Conservation (phyloP, 2,113 vertebrate genomes). For the Scopus umbretta region DNA sequence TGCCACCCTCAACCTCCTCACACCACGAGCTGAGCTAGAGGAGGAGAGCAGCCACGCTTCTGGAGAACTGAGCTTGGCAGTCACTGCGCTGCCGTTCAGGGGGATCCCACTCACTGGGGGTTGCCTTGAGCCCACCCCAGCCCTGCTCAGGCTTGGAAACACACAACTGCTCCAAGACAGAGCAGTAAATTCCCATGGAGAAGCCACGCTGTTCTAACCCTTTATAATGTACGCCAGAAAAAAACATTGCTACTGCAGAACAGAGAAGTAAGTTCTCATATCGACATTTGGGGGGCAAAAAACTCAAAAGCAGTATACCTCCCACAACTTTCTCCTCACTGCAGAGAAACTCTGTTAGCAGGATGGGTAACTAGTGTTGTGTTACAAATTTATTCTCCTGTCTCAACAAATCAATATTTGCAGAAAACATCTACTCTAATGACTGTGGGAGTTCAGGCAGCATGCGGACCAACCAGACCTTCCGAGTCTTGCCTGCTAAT, state of each 20-base stretch:
- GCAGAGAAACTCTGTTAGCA: not conserved
- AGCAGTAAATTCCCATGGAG: not conserved
- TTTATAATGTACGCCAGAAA: not conserved
- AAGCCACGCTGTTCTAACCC: not conserved
- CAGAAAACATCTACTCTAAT: not conserved
- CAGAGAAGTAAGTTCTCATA: not conserved
- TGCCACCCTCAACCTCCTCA: not conserved
- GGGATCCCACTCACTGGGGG: not conserved
- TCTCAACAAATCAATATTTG: not conserved
- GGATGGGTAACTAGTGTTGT: not conserved
- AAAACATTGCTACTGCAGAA: not conserved
- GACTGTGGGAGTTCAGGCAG: not conserved
- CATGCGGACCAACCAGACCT: not conserved
- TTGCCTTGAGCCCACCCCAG: not conserved
- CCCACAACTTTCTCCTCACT: not conserved
- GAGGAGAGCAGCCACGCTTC: accelerated
- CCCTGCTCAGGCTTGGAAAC: not conserved
- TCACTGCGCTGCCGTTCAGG: accelerated
- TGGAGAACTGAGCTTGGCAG: not conserved
- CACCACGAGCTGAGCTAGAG: not conserved
- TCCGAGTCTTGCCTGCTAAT: accelerated
- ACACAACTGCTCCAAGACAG: not conserved
- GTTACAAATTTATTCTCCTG: not conserved
- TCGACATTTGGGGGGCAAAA: not conserved
- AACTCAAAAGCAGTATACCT: not conserved